Evolutionary conservation across 2,113 vertebrate species (phyloP), one percentile per base, ranked within the genome.

Genomic region (Lepisosteus oculatus): DNA sequence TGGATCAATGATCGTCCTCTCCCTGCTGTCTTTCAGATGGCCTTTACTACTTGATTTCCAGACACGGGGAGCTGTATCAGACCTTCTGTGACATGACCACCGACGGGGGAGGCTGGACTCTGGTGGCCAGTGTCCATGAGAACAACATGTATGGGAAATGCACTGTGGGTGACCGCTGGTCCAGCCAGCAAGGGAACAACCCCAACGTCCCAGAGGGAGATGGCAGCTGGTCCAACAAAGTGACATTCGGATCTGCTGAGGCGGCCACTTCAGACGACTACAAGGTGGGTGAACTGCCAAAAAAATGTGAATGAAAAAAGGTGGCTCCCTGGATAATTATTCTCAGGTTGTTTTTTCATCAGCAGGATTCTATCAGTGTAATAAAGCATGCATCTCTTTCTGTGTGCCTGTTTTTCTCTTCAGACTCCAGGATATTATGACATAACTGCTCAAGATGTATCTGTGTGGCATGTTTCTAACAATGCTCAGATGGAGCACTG

Each of bases 31-130:
- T n/a, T 43, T 17, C 73, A 89, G 84, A 87, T 68, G 82, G 81
- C 6, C 56, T 82, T 61, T 77, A 79, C 43, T 68, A 13, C 9
- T 72, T 84, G 44, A 55, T 12, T n/a, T 73, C 61, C 2, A 55
- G 63, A 3, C 12, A 57, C 0, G 77, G 80, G 0, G 43, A 65
- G 14, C 0, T 54, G 57, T 90, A 90, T 72, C 83, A 87, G 79
- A 88, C 84, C 42, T 92, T 83, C 81, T 92, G 88, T 70, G 88
- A 90, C 78, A 88, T 88, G 88, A 84, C 76, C 55, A 81, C 88
- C 5, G 71, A 4, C 0, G 83, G 29, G 85, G 85, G 88, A 0
- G 83, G 89, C 67, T 90, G 89, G 87, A 89, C 85, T 4, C 76
- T 92, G 69, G 86, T 90, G 67, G 83, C 84, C 65, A 90, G 88